Evolutionary conservation across 2,797 vertebrate species (phyloP), one percentile per base, ranked within the genome.

Genomic region (Coilia nasus): DNA sequence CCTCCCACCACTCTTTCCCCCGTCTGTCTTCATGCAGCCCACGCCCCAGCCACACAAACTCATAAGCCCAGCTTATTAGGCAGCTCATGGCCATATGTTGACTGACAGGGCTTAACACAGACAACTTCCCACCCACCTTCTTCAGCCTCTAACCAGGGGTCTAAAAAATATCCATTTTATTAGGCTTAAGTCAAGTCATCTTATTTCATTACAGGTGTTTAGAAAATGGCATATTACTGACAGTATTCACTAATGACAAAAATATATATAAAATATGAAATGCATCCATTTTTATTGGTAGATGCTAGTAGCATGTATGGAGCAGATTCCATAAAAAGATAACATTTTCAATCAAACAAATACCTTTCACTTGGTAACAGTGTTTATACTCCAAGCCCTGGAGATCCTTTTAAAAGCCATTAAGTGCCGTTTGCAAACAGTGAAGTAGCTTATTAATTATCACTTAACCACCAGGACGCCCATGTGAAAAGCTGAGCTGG

Each of bases 61-160:
- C 56, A 87, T 96, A 96, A 96, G 84, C 88, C 92, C 92, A 93
- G 95, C 95, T 97, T 96, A 97, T 95, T 94, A 95, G 93, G 84
- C 93, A 91, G 90, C 94, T 96, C 93, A 92, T 87, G 90, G 91
- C 94, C 95, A 96, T 93, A 95, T 95, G 95, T 92, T 86, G 82
- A 87, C 89, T 90, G 93, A 92, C 90, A 54, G 90, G 89, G 92
- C 88, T 95, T 95, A 95, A 94, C 90, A 92, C 92, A 92, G 31
- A 14, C 92, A 90, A 91, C 91, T 83, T 59, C 83, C 85, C 85
- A 78, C 86, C 85, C 75, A 81, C 81, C 84, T 83, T 60, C 28
- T 84, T 86, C 84, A 56, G 28, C 62, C 86, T 75, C 87, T 82
- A 85, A 89, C 85, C 86, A 82, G 84, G 81, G 85, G 71, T 83